Conservation (phyloP, 2,797 vertebrate species). For the Kryptopterus vitreolus region DNA sequence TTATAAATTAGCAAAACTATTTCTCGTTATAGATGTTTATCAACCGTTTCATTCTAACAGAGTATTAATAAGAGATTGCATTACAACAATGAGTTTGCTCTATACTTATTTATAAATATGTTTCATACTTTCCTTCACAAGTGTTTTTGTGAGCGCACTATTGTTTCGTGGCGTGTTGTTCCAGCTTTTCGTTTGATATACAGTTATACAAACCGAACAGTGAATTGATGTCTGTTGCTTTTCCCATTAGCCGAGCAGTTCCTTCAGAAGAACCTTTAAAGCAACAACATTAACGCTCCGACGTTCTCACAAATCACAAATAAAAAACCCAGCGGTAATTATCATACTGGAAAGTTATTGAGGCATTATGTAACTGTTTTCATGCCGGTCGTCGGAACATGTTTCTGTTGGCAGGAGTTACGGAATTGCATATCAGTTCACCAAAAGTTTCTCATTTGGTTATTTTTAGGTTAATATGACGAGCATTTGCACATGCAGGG, state of each 20-base stretch:
- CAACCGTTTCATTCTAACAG: too few species aligned
- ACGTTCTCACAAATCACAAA: conserved; percentile 51
- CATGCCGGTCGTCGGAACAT: conserved; percentile 68
- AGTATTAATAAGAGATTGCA: too few species aligned
- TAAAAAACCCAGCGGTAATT: conserved; percentile 47
- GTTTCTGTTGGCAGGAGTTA: conserved; percentile 68
- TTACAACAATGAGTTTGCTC: too few species aligned
- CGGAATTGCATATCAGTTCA: conserved; percentile 61
- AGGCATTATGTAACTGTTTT: conserved; percentile 66
- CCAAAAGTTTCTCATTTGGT: conserved; percentile 74
- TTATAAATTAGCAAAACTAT: too few species aligned
- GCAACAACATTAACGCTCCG: not conserved
- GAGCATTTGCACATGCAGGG: conserved; percentile 59
- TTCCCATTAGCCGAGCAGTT: not conserved
- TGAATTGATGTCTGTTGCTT: not conserved
- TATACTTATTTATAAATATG: too few species aligned
- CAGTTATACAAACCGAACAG: not conserved
- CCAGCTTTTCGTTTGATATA: not conserved
- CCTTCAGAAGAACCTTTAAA: not conserved
- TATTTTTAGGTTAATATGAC: conserved; percentile 71
- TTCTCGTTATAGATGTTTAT: too few species aligned
- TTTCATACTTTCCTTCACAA: not conserved
- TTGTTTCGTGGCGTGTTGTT: not conserved
- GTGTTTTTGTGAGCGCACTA: not conserved
- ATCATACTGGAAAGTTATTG: conserved; percentile 54